Evolutionary conservation across 2,797 vertebrate species (phyloP), one percentile per base, ranked within the genome.

Genomic region (Astyanax mexicanus): DNA sequence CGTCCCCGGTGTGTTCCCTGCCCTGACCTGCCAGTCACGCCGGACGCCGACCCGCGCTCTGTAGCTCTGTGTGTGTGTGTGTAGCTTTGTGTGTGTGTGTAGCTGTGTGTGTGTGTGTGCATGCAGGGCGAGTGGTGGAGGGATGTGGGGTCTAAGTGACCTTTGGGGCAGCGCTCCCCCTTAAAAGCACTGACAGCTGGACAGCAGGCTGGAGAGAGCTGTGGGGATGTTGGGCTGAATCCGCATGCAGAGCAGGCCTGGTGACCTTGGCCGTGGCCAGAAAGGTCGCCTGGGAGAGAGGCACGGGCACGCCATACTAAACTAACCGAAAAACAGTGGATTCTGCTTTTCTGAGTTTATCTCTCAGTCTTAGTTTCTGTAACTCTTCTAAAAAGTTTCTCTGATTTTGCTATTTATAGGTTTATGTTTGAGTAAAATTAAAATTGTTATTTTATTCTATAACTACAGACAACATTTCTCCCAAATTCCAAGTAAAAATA

Each of bases 161-260:
- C 81, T 70, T 72, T 80, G 81, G 70, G 81, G 75, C 75, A 69
- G 55, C 72, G 47, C 7, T 54, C 23, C 61, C 66, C 55, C 45
- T 69, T 74, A 69, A 71, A 44, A 75, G 40, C 3, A 61, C 72
- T 83, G 81, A 83, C 81, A 83, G 81, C 79, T 83, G 81, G 79
- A 80, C 79, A 78, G 64, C 71, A 75, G 71, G 72, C 72, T 79
- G 77, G 67, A 70, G 75, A 78, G 69, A 74, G 58, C 72, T n/a
- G 60, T 65, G 60, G 66, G 73, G 58, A 64, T 64, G 67, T 69
- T 54, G 69, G 52, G 57, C 57, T 81, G 57, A 23, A 54, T 70
- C 70, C 15, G 79, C 69, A 83, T 83, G 69, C 79, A 78, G 72
- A 78, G 65, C 62, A 80, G 51, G 62, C 65, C 74, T 71, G 19